Conservation (phyloP, 2,797 vertebrate genomes). For the Lerista edwardsae region DNA sequence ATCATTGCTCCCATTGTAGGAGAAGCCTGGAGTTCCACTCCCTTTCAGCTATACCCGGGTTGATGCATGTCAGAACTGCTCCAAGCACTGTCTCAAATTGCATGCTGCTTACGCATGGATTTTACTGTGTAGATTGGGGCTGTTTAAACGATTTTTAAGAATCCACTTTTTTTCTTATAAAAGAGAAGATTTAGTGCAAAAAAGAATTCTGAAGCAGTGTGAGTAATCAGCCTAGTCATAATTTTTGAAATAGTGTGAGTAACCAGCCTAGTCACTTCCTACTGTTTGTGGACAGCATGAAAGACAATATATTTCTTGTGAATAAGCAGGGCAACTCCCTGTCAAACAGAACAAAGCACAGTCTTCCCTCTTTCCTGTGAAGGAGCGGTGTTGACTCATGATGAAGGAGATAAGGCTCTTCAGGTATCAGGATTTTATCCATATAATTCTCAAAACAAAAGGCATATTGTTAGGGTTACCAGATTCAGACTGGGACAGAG, state of each 20-base stretch:
- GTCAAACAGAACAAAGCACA: background rate
- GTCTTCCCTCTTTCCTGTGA: slow-evolving; percentile 20
- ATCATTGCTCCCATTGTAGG: no score
- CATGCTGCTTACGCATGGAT: background rate
- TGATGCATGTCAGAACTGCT: background rate
- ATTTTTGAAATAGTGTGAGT: slow-evolving; percentile 54
- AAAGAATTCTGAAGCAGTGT: slow-evolving; percentile 41
- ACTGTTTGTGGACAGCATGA: slow-evolving; percentile 28
- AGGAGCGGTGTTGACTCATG: slow-evolving; percentile 31
- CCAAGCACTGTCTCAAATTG: background rate
- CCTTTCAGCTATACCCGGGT: no score
- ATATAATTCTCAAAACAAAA: background rate
- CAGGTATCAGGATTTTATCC: background rate
- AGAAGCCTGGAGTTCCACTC: no score
- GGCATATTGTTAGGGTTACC: background rate
- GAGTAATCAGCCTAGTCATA: slow-evolving; percentile 57
- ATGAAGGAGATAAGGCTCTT: slow-evolving; percentile 1
- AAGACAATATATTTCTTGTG: slow-evolving; percentile 29
- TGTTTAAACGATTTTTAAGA: slow-evolving; percentile 35
- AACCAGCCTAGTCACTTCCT: slow-evolving; percentile 65
- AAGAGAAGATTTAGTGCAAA: background rate
- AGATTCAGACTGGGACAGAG: no score
- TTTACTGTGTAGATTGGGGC: background rate
- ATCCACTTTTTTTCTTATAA: slow-evolving; percentile 19
- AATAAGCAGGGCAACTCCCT: slow-evolving; percentile 49